phyloP scores from a whole-genome alignment of 2,888 invertebrate species.

The Xanthostigma xanthostigma region DNA sequence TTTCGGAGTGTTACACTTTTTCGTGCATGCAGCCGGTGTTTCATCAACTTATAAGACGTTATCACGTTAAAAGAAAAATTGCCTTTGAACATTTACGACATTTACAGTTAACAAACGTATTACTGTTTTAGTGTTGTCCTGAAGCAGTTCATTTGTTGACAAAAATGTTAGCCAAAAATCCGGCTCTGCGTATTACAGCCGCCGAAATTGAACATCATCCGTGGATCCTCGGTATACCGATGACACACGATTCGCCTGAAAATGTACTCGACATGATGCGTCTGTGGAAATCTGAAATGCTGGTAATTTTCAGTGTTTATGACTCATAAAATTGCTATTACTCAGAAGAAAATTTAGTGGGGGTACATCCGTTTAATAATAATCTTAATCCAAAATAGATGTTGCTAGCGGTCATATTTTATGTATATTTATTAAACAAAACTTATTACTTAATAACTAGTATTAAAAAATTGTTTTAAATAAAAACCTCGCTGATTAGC shows the following conservation, averaged over 20 bases:
- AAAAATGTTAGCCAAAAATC: conserved; percentile 33
- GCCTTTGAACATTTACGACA: background rate
- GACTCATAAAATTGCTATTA: background rate
- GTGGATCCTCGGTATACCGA: conserved; percentile 23
- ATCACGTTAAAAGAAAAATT: no score
- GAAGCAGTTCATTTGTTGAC: conserved; percentile 29
- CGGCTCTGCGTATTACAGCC: conserved; percentile 35
- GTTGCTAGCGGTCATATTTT: no score
- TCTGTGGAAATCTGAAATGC: conserved; percentile 26
- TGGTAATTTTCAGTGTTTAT: conserved; percentile 14
- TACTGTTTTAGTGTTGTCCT: conserved; percentile 9
- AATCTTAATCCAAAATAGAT: no score
- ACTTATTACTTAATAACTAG: no score
- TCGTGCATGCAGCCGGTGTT: no score
- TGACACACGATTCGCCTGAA: conserved; percentile 16
- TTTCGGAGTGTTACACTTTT: no score
- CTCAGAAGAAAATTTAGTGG: no score
- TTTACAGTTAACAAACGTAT: conserved; percentile 9
- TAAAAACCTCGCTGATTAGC: no score
- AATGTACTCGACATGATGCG: conserved; percentile 32
- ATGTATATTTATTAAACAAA: no score
- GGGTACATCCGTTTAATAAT: no score
- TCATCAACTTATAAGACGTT: no score
- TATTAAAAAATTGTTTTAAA: no score
- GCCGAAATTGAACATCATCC: conserved; percentile 33